Conservation (phyloP, 2,888 invertebrate species). For the Aquatica leii region DNA sequence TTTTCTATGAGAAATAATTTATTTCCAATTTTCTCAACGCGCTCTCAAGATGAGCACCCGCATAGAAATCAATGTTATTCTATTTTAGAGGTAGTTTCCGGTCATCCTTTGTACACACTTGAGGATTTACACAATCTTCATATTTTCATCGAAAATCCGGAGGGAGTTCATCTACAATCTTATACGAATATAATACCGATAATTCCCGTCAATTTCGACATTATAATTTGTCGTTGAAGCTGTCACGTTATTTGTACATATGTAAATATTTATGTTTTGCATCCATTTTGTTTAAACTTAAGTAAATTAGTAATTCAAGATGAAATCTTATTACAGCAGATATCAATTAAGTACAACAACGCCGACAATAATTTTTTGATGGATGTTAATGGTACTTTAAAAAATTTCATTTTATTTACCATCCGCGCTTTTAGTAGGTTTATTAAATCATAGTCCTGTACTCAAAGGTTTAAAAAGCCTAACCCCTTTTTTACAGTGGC, state of each 20-base stretch:
- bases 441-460: slow-evolving; percentile 10
- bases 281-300: slow-evolving; percentile 3
- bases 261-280: not conserved
- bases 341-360: slow-evolving; percentile 5
- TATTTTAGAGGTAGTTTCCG: not conserved
- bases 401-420: slow-evolving; percentile 1
- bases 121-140: too few species aligned
- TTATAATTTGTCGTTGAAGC: not conserved
- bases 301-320: slow-evolving; percentile 1
- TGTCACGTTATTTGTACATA: slow-evolving; percentile 7
- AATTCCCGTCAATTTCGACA: not conserved
- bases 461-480: slow-evolving; percentile 2
- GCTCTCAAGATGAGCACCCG: too few species aligned
- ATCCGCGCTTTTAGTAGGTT: slow-evolving; percentile 3
- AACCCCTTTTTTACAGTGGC: slow-evolving; percentile 1
- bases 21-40: too few species aligned
- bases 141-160: too few species aligned
- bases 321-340: slow-evolving; percentile 2
- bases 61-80: not conserved
- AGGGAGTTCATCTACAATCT: too few species aligned
- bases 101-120: too few species aligned
- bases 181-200: too few species aligned
- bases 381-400: slow-evolving; percentile 1
- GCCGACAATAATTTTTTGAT: slow-evolving; percentile 6
- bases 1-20: too few species aligned